These are phyloP conservation scores for Rhinogobio ventralis DNA, from an alignment of 2,797 vertebrate species.

Conservation along the genomic window DNA sequence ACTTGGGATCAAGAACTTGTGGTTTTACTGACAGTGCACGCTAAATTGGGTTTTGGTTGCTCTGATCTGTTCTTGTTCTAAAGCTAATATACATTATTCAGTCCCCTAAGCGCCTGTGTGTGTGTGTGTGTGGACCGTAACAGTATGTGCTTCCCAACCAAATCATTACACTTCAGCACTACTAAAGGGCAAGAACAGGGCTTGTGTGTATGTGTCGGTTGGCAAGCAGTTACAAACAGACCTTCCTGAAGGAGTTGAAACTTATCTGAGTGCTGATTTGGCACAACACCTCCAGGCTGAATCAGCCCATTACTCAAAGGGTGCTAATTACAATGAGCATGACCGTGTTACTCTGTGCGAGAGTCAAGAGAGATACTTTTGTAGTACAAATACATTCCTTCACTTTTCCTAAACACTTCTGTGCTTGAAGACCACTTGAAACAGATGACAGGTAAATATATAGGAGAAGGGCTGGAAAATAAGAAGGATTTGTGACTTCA, in stretches of 20 bases:
- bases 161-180: slow-evolving; percentile 19
- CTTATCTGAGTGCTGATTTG: slow-evolving; percentile 58
- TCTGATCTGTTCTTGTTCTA: background rate
- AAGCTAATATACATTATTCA: slow-evolving; percentile 7
- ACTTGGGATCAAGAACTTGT: slow-evolving; percentile 1
- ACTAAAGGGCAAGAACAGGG: slow-evolving; percentile 11
- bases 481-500: background rate
- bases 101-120: background rate
- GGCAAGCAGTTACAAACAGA: slow-evolving; percentile 55
- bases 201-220: slow-evolving; percentile 37
- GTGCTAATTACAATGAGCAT: slow-evolving; percentile 61
- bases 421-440: background rate
- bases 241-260: slow-evolving; percentile 55
- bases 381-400: background rate
- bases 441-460: background rate
- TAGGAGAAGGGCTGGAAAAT: background rate
- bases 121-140: background rate
- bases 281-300: slow-evolving; percentile 61
- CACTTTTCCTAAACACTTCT: background rate
- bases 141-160: background rate
- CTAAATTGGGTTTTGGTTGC: background rate
- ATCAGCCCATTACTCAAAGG: slow-evolving; percentile 63
- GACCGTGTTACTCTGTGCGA: slow-evolving; percentile 36
- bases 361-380: slow-evolving; percentile 34
- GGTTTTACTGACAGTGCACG: slow-evolving; percentile 18